Base-by-base conservation (phyloP, 1,140 invertebrate species). In the Drosophila nikananu region DNA sequence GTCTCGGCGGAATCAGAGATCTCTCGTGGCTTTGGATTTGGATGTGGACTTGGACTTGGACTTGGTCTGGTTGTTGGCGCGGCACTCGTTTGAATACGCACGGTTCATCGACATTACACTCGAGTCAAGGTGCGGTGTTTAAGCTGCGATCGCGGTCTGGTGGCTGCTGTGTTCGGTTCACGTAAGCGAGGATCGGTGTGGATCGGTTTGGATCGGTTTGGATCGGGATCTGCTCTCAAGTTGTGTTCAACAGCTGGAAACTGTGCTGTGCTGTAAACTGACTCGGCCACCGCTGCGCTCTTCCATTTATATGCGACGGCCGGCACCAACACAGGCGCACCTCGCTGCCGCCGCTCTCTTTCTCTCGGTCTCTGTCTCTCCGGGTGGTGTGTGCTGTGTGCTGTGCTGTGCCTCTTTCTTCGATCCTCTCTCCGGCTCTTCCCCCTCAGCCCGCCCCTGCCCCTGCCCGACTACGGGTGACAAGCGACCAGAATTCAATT, bases 91-190 rank as follows among this genome's bases (percentile, higher is more conserved):
- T 57, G 58, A 65, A 87, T 73, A 82, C 79, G 76, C 80, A 91
- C 74, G 83, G 87, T 91, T 81, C 82, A 90, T 86, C 87, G 86
- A 90, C 86, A 91, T 91, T 91, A 91, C 82, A 91, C 58, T 75
- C 77, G 54, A 80, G 72, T 86, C 83, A 77, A 84, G 83, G 83
- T 86, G 68, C 86, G 52, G 32, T 65, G 27, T 30, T 65, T 65
- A 21, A 12, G 23, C 62, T 64, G 59, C 58, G 59, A 73, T 46
- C 55, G 74, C 62, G 71, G 62, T 37, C 30, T 58, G 27, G 41
- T 49, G 48, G 41, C 44, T 27, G 39, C 51, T 32, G 12, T 9
- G 46, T 25, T 49, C 17, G 49, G 48, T 66, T 66, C 64, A 61
- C 57, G 54, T 52, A 39, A 63, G 54, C 49, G 72, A 77, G 72